Evolutionary conservation across 2,888 invertebrate species (phyloP).

Genomic region (Parasteatoda lunata): DNA sequence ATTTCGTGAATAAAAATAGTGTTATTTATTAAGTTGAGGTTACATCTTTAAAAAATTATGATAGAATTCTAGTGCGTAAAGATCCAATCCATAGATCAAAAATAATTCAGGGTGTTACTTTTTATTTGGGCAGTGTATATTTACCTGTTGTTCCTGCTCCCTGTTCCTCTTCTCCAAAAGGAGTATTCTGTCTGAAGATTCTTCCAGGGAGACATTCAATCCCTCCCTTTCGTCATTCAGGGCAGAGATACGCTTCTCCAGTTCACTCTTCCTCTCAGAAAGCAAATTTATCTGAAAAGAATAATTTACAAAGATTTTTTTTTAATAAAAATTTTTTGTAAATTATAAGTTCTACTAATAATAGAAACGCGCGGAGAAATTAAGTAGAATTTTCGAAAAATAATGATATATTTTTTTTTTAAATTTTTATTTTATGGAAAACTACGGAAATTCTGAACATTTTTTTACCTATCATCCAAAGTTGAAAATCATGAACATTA

Average conservation of each 20-base stretch:
- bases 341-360: not conserved
- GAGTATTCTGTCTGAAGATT: slow-evolving; percentile 90
- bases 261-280: slow-evolving; percentile 86
- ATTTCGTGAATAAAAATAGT: no score
- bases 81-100: no score
- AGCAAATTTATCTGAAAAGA: slow-evolving; percentile 82
- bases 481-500: no score
- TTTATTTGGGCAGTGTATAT: no score
- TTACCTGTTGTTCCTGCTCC: slow-evolving; percentile 85
- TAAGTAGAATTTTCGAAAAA: not conserved
- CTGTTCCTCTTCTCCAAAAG: slow-evolving; percentile 85
- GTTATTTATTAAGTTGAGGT: no score
- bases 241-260: slow-evolving; percentile 86
- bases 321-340: not conserved
- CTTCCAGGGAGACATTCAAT: slow-evolving; percentile 86
- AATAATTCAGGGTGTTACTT: no score
- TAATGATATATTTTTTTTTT: no score
- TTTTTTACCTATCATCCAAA: no score
- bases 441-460: no score
- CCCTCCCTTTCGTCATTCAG: slow-evolving; percentile 87
- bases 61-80: no score
- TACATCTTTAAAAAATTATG: no score
- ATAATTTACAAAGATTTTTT: not conserved
- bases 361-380: not conserved
- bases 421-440: no score